Base-by-base conservation (phyloP, 2,797 vertebrate species). In the Sebastes trivittatus region DNA sequence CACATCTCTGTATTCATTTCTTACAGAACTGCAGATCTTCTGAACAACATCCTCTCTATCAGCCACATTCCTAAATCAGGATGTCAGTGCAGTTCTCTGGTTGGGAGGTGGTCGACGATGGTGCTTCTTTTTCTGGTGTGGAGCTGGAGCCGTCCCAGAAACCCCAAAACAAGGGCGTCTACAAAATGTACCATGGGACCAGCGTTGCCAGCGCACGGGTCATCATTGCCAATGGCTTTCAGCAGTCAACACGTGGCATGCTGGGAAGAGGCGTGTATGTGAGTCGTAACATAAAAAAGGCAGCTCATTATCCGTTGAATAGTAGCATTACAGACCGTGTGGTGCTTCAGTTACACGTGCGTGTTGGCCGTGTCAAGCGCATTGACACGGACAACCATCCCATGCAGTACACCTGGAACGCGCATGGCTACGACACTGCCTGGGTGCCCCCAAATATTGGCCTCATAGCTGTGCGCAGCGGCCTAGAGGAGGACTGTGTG, bases 181-280 rank as follows among this genome's bases (percentile, higher is more conserved):
- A 96, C 68, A 92, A 73, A 2, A 96, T 96, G 95, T 96, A 92
- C 87, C 95, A 95, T 1, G 95, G 95, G 2, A 95, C 95, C 59
- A 86, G 36, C 5, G 1, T 93, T 42, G 38, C 84, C 61, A 74
- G 2, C 0, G 95, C 95, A 2, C 80, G 77, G 2, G 3, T 60
- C 52, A 95, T 96, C 77, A 86, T 94, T 52, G 29, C 82, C 8
- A 79, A 11, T 54, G 95, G 95, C 13, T 96, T 96, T 49, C 36
- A 20, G 5, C 92, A 82, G 63, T 96, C 95, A 1, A 0, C 60
- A 0, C 1, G 3, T 1, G 95, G 95, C 58, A 94, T 94, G 93
- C 82, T 96, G 55, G 95, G 95, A 30, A 83, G 34, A 6, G 94
- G 95, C 0, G 94, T 96, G 32, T 95, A 95, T 4, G 84, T 96